Evolutionary conservation across 2,113 vertebrate species (phyloP).

Genomic region (Brachypteracias leptosomus): DNA sequence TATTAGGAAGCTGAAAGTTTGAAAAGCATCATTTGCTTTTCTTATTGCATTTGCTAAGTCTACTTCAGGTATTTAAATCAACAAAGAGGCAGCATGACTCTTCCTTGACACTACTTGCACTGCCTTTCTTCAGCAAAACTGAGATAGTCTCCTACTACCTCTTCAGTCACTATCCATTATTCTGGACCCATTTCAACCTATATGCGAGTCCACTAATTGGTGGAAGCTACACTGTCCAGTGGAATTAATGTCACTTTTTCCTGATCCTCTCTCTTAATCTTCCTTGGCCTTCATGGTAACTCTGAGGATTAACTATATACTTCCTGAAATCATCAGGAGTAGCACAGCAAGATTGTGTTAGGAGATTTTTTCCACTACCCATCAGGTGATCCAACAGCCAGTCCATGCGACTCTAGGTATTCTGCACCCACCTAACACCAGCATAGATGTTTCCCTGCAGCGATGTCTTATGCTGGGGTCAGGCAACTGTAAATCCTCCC

Average conservation of each 20-base stretch:
- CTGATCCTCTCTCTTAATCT: constrained; percentile 22
- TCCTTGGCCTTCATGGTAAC: not conserved
- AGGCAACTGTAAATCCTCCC: not conserved
- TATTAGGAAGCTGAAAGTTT: not conserved
- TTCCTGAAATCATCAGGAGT: not conserved
- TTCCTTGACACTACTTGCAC: not conserved
- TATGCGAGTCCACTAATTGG: not conserved
- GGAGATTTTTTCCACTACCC: not conserved
- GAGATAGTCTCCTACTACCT: not conserved
- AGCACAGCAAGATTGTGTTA: not conserved
- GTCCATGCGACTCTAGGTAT: not conserved
- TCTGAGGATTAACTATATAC: constrained; percentile 5
- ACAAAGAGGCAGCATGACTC: not conserved
- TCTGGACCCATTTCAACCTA: not conserved
- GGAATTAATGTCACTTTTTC: constrained; percentile 42
- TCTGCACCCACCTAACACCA: not conserved
- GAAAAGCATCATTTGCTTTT: not conserved
- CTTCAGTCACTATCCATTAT: not conserved
- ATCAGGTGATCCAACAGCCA: not conserved
- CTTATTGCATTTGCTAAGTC: not conserved
- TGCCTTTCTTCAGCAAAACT: not conserved
- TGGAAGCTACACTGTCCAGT: not conserved
- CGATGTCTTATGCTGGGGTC: not conserved
- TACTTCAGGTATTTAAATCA: not conserved
- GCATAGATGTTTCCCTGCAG: not conserved